Conservation (phyloP, 1,140 invertebrate genomes). For the Conopomorpha cramerella region DNA sequence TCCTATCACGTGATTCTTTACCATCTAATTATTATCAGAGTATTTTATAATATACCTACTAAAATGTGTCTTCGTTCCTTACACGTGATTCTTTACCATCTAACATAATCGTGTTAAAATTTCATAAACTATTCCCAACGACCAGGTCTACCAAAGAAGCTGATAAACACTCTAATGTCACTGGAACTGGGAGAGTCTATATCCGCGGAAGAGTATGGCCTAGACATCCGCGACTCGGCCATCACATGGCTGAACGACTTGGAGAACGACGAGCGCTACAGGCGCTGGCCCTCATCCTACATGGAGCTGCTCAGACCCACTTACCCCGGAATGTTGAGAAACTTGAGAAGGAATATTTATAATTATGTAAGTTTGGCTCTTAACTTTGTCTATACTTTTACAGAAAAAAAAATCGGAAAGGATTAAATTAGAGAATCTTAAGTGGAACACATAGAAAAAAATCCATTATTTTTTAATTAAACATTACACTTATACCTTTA, state of each 20-base stretch:
- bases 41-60: too few relatives aligned
- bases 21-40: too few relatives aligned
- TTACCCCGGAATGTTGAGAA: conserved; percentile 95
- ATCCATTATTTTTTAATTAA: too few relatives aligned
- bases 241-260: conserved; percentile 96
- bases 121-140: too few relatives aligned
- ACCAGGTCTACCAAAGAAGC: conserved; percentile 53
- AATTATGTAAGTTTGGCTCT: conserved; percentile 6
- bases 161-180: conserved; percentile 66
- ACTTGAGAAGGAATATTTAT: conserved; percentile 91
- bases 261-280: conserved; percentile 86
- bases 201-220: conserved; percentile 78
- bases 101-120: too few relatives aligned
- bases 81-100: too few relatives aligned
- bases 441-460: too few relatives aligned
- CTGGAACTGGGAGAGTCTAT: conserved; percentile 71
- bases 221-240: conserved; percentile 91
- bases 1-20: too few relatives aligned
- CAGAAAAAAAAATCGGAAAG: too few relatives aligned
- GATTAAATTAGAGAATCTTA: too few relatives aligned
- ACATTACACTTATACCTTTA: too few relatives aligned
- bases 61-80: too few relatives aligned
- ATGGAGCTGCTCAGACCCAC: conserved; percentile 92
- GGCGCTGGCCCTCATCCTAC: conserved; percentile 84
- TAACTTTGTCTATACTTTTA: conserved; percentile 5